A percentile compares a stretch with the other conserved stretches of the same genome.
These are phyloP conservation scores for Nemurella pictetii DNA, from an alignment of 2,888 invertebrate species.

Conservation along the genomic window DNA sequence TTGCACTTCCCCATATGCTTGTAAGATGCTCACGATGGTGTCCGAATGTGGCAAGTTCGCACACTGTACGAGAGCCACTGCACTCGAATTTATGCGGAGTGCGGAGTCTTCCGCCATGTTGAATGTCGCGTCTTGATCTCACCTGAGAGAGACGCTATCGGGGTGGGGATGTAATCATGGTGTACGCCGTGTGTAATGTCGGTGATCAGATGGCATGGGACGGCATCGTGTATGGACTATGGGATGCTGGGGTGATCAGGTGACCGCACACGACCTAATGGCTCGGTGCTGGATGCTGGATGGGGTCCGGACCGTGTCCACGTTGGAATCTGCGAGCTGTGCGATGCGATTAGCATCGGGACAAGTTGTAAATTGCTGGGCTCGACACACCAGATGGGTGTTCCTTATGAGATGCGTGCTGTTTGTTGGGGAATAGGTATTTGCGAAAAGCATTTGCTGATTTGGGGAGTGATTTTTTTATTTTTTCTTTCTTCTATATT, in stretches of 20 bases:
- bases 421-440: not conserved
- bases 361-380: not conserved
- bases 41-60: no score
- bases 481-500: no score
- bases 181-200: no score
- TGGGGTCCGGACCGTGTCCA: not conserved
- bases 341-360: not conserved
- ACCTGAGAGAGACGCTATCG: not conserved
- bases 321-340: not conserved
- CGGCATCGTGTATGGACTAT: no score
- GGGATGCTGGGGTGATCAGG: no score
- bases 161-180: no score
- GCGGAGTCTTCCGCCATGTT: not conserved
- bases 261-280: not conserved
- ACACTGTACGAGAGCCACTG: no score
- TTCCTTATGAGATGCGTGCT: not conserved
- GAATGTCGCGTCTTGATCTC: not conserved
- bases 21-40: no score
- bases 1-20: not conserved
- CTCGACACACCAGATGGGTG: not conserved
- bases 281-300: not conserved
- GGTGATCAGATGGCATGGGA: no score
- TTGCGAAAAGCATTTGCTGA: no score
- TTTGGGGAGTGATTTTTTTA: no score
- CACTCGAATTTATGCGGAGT: no score